phyloP scores from a whole-genome alignment of 2,888 invertebrate genomes.

The Argyresthia albistria region DNA sequence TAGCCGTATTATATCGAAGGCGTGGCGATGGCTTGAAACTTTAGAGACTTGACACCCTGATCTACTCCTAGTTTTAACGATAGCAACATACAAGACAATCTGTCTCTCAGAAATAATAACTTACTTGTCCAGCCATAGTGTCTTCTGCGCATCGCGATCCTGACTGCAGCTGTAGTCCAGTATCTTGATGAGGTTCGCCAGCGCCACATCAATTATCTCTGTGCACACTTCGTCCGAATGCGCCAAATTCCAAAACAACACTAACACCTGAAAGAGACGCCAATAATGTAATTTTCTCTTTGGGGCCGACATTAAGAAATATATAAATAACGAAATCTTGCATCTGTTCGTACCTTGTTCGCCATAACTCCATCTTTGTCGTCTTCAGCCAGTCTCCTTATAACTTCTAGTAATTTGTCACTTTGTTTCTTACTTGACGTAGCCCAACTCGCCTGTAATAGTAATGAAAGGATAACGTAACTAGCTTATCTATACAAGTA shows the following conservation, averaged over 20 bases:
- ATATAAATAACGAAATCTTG: not conserved
- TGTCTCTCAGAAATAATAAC: constrained; percentile 10
- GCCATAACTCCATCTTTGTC: constrained; percentile 99
- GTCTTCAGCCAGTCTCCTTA: constrained; percentile 95
- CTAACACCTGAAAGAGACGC: constrained; percentile 76
- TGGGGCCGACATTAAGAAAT: not conserved
- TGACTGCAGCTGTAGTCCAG: constrained; percentile 98
- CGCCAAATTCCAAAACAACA: constrained; percentile 96
- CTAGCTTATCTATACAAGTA: too few species aligned
- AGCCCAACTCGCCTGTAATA: constrained; percentile 87
- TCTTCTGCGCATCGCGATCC: constrained; percentile 96
- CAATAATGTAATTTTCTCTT: too few species aligned
- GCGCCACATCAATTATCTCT: constrained; percentile 97
- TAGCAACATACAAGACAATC: too few species aligned
- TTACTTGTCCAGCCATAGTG: constrained; percentile 92
- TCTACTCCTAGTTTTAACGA: too few species aligned
- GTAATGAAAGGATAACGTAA: too few species aligned
- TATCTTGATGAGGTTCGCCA: constrained; percentile 96
- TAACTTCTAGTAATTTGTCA: constrained; percentile 94
- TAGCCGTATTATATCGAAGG: too few species aligned
- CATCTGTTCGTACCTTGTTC: constrained; percentile 78
- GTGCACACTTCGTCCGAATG: constrained; percentile 97
- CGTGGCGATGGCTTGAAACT: too few species aligned
- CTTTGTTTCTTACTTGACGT: constrained; percentile 96
- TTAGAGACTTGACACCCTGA: too few species aligned